A percentile compares a stretch with the other conserved stretches of the same genome.
These are phyloP conservation scores for Aleadryas rufinucha DNA, from an alignment of 2,113 vertebrate species.

Conservation along the genomic window DNA sequence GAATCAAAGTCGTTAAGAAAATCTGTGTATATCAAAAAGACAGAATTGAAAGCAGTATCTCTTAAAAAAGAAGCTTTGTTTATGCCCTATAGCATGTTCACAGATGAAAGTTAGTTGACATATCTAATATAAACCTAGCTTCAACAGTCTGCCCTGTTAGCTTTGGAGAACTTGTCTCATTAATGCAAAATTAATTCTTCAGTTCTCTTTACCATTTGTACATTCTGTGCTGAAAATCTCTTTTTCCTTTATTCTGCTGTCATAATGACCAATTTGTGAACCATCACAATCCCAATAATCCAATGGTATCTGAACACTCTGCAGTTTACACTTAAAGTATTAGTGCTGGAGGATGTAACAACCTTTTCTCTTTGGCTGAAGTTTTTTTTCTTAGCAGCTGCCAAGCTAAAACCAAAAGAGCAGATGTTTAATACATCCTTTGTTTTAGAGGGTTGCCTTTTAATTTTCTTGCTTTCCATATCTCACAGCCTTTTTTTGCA, in stretches of 20 bases:
- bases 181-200: background rate
- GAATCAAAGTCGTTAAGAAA: background rate
- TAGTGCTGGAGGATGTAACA: background rate
- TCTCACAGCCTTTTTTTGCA: background rate
- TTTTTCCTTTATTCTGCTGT: background rate
- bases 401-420: background rate
- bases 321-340: background rate
- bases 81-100: background rate
- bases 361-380: background rate
- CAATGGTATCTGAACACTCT: background rate
- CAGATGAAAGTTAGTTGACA: background rate
- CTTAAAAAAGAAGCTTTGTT: background rate
- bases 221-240: background rate
- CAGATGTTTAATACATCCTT: background rate
- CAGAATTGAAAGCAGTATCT: background rate
- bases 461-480: background rate
- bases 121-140: background rate
- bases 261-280: background rate
- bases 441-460: background rate
- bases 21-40: background rate
- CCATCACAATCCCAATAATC: background rate
- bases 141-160: background rate
- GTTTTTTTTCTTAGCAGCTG: background rate
- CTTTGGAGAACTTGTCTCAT: background rate
- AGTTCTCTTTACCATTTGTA: background rate